Percentiles rank a stretch among this genome's conserved stretches.
Conservation (phyloP, 2,113 vertebrate species). For the Natator depressus region DNA sequence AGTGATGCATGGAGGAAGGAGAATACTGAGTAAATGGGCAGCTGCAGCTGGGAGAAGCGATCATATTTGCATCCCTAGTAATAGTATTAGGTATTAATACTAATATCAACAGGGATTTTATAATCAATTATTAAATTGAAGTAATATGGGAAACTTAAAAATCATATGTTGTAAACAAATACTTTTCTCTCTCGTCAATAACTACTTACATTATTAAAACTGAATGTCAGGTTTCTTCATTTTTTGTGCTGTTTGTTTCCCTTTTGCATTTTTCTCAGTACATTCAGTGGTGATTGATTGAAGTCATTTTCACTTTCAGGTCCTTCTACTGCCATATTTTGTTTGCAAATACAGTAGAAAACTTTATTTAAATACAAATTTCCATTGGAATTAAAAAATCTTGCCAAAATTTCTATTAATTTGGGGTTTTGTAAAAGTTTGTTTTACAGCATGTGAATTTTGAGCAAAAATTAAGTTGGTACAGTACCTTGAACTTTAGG, state of each 20-base stretch:
- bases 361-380: neutral
- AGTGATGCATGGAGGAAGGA: neutral
- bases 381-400: neutral
- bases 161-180: neutral
- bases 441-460: too few relatives aligned
- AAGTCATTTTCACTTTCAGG: too few relatives aligned
- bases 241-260: neutral
- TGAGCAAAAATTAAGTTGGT: too few relatives aligned
- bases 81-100: neutral
- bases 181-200: neutral
- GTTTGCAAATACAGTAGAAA: neutral
- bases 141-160: neutral
- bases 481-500: too few relatives aligned
- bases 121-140: neutral
- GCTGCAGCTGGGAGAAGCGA: accelerated
- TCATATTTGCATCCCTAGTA: neutral
- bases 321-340: too few relatives aligned
- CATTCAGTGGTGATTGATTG: neutral
- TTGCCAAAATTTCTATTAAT: neutral
- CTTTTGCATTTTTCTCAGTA: neutral
- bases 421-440: neutral
- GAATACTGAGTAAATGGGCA: neutral
- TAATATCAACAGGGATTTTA: neutral
- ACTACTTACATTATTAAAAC: neutral
- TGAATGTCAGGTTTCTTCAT: neutral